phyloP scores from a whole-genome alignment of 2,113 vertebrate species.

The Daphoenositta chrysoptera region DNA sequence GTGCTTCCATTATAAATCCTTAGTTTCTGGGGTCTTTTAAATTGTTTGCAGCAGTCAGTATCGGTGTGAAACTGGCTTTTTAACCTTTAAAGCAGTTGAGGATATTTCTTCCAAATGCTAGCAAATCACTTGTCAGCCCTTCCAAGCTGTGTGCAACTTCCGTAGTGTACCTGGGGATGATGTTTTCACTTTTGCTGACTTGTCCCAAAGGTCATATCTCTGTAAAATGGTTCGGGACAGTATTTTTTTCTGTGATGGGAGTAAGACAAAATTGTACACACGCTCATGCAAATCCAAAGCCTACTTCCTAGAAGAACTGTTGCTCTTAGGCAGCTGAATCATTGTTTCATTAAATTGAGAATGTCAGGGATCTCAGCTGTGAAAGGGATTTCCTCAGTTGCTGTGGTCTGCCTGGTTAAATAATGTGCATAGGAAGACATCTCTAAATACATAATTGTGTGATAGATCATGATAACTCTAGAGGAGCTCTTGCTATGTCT shows the following conservation, averaged over 20 bases:
- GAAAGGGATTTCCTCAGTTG: not conserved
- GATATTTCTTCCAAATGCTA: not conserved
- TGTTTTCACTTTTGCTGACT: not conserved
- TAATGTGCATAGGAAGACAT: not conserved
- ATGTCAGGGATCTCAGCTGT: not conserved
- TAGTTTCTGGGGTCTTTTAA: constrained; percentile 45
- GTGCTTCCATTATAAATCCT: constrained; percentile 23
- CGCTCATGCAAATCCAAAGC: accelerated
- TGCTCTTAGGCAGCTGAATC: not conserved
- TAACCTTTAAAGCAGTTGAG: not conserved
- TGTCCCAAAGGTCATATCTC: not conserved
- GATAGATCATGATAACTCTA: constrained; percentile 9
- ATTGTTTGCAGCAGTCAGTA: not conserved
- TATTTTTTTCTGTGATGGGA: not conserved
- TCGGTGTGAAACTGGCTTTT: not conserved
- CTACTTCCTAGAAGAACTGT: not conserved
- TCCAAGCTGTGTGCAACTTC: not conserved
- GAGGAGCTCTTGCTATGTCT: not conserved
- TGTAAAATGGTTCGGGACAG: accelerated
- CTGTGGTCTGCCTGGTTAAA: not conserved
- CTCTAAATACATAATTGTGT: constrained; percentile 25
- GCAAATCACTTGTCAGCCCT: not conserved
- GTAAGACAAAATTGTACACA: not conserved
- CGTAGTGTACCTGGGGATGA: accelerated
- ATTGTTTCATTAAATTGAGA: not conserved